Base-by-base conservation (phyloP, 37 sponge, comb jelly and placozoan genomes). In the Cladorhizidae sp. region DNA sequence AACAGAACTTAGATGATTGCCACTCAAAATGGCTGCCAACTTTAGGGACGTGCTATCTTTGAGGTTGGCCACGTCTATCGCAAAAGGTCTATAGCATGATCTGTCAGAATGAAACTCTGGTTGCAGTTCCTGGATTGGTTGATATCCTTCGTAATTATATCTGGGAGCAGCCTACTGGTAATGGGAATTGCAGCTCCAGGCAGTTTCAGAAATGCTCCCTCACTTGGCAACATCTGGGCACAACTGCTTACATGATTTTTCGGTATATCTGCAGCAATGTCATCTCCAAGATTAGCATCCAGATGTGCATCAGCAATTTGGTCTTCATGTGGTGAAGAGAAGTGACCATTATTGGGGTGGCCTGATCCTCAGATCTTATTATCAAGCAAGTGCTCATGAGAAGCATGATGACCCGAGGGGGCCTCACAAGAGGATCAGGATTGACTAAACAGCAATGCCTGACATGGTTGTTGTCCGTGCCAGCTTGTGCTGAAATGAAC, bases 311-410 rank as follows among this genome's bases (percentile, higher is more conserved):
- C 85, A 78, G 32, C 69, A 29, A 3, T 83, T 83, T 35, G 69
- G 69, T 35, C 69, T 67, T 3, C 73, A 82, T 72, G 73, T 82
- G 64, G 26, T 74, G 33, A 29, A 76, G 75, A 56, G 76, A 65
- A 76, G 84, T 75, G 67, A 83, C 54, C 76, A 76, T 23, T 37
- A 71, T 14, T 83, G 64, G 51, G 84, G 55, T 52, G 76, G 76
- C 33, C 62, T n/a, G 73, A 1, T 74, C 67, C 18, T 45, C 76
- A 65, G 76, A 83, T 56, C 64, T 73, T 36, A 42, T 75, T 37
- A 65, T 75, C 51, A 69, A 83, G 76, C 84, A 83, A 61, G 77
- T 83, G 9, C 69, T 83, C 17, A 83, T 76, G 84, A 74, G 84
- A 45, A 83, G 77, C 70, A 63, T 83, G 67, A 83, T 75, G 54